Base-by-base conservation (phyloP, 1,140 invertebrate genomes). In the Macrobrachium rosenbergii region DNA sequence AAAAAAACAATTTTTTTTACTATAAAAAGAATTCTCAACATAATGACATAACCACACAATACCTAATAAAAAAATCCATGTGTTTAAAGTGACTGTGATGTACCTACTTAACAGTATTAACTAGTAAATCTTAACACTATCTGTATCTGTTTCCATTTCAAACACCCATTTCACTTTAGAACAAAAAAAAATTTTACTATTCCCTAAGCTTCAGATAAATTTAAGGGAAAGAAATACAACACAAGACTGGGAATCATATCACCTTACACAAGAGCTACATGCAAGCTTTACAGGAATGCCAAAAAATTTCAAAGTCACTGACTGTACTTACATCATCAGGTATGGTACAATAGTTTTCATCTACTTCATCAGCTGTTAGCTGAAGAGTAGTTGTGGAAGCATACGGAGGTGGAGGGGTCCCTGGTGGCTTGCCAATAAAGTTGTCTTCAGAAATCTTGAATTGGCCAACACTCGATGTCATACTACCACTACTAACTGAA, bases 341-440 rank as follows among this genome's bases (percentile, higher is more conserved):
- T 28, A 89, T 88, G 12, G 75, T 82, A 58, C 52, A 88, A 58
- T 88, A 88, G 58, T 89, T 89, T 63, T 89, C 89, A 69, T 89
- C 89, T 37, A 79, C 52, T 58, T 85, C 86, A 64, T 89, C 86
- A 45, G 82, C 67, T 0, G 69, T 78, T 21, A 81, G 59, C 23
- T 80, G 62, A n/a, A 60, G 45, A 19, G 75, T 45, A 60, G 76
- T 73, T 63, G 58, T 67, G 81, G 82, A 85, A 93, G 90, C 90
- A 93, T 97, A 97, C 16, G 96, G 96, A 67, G 97, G 96, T 69
- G 96, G 96, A 23, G 97, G 96, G 67, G 96, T 97, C 64, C 96
- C 96, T 2, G 96, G 96, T 52, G 96, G 96, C 64, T 92, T 91
- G 10, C 59, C 45, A 14, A 63, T 52, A 60, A 58, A 72, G 11